phyloP scores from a whole-genome alignment of 2,797 vertebrate species.

The Sebastes glaucus region DNA sequence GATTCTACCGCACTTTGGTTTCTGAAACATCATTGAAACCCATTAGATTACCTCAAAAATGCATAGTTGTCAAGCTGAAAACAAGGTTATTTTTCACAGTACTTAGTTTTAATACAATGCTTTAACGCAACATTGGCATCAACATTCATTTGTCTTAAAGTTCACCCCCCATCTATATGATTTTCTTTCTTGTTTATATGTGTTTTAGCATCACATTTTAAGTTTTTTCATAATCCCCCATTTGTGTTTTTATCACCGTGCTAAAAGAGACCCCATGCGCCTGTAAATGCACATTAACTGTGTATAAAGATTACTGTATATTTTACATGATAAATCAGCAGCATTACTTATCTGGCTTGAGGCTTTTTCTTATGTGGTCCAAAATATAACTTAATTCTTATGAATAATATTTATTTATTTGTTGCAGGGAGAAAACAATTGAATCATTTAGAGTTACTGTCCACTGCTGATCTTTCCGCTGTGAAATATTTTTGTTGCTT shows the following conservation, averaged over 20 bases:
- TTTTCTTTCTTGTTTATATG: no score
- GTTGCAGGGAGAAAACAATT: not conserved
- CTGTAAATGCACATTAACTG: not conserved
- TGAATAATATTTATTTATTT: not conserved
- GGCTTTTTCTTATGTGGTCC: not conserved
- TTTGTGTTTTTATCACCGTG: not conserved
- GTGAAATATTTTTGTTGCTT: not conserved
- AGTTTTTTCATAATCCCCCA: fast-evolving
- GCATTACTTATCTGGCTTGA: not conserved
- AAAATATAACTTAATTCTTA: not conserved
- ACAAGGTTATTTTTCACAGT: not conserved
- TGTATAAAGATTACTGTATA: not conserved
- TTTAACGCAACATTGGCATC: not conserved
- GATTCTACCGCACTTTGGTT: not conserved
- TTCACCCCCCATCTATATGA: no score
- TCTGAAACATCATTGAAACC: not conserved
- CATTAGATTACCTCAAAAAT: not conserved
- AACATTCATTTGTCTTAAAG: not conserved
- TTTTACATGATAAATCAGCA: not conserved
- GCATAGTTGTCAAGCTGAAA: not conserved
- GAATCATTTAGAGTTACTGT: not conserved
- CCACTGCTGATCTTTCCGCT: not conserved
- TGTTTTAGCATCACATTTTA: not conserved
- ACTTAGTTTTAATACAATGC: not conserved
- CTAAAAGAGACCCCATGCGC: not conserved